Evolutionary conservation across 2,888 invertebrate species (phyloP).

Genomic region (Platycnemis pennipes): DNA sequence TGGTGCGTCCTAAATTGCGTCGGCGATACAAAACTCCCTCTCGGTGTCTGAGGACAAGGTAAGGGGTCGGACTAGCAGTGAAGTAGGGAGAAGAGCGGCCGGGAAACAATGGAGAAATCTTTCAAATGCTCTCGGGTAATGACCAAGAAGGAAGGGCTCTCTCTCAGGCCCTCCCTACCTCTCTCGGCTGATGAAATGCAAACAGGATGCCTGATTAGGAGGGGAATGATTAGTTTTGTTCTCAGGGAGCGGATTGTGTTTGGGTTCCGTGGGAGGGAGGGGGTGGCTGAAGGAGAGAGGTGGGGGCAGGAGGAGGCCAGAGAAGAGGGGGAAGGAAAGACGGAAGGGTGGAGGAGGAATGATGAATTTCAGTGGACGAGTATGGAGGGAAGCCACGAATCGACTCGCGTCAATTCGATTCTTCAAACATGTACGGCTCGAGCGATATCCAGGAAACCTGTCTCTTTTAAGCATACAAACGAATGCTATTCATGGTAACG

Average conservation of each 20-base stretch:
- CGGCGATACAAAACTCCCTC: too few relatives aligned
- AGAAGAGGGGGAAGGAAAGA: neutral
- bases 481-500: too few relatives aligned
- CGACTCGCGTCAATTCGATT: too few relatives aligned
- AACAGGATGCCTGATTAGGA: conserved; percentile 15
- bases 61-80: too few relatives aligned
- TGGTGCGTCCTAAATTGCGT: too few relatives aligned
- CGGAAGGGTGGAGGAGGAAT: neutral
- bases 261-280: neutral
- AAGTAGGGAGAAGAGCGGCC: too few relatives aligned
- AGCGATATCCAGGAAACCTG: too few relatives aligned
- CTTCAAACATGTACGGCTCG: too few relatives aligned
- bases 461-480: too few relatives aligned
- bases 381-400: too few relatives aligned
- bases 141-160: neutral
- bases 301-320: neutral
- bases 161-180: neutral
- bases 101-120: neutral
- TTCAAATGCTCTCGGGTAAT: conserved; percentile 8
- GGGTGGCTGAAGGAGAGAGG: neutral
- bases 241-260: neutral
- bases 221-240: neutral
- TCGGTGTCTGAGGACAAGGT: too few relatives aligned
- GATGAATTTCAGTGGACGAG: neutral
- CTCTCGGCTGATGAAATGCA: conserved; percentile 52